Percentiles rank a stretch among this genome's conserved stretches.
Conservation (phyloP, 37 sponge, comb jelly and placozoan genomes). For the Crambe crambe region DNA sequence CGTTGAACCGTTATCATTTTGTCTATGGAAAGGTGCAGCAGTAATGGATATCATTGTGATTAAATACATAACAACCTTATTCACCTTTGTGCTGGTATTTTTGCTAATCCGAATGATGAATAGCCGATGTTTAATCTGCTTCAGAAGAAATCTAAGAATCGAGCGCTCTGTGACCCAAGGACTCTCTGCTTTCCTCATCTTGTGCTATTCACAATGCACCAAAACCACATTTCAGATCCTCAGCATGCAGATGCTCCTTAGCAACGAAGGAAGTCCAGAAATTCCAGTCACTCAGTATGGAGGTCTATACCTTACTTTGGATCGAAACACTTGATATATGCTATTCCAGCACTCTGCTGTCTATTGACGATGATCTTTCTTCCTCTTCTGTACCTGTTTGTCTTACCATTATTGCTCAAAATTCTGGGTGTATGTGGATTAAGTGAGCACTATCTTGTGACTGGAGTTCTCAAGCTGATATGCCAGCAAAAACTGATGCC, state of each 20-base stretch:
- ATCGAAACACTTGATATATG: slow-evolving; percentile 3
- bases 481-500: background rate
- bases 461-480: background rate
- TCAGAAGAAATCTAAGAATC: background rate
- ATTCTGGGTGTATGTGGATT: background rate
- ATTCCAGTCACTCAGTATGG: slow-evolving; percentile 12
- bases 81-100: slow-evolving; percentile 11
- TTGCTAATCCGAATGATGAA: background rate
- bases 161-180: slow-evolving; percentile 21
- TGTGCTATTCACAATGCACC: slow-evolving; percentile 27
- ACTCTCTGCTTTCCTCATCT: slow-evolving; percentile 26
- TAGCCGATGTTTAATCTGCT: background rate
- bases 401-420: background rate
- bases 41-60: slow-evolving; percentile 31
- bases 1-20: slow-evolving; percentile 21
- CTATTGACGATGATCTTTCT: background rate
- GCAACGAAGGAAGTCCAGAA: background rate
- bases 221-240: background rate
- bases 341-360: slow-evolving; percentile 7
- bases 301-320: background rate
- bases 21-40: slow-evolving; percentile 31
- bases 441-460: background rate
- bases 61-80: slow-evolving; percentile 39
- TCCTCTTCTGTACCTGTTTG: slow-evolving; percentile 2
- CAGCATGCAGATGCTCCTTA: background rate